phyloP scores from a whole-genome alignment of 1,140 invertebrate genomes.

The Micrasema minimum region DNA sequence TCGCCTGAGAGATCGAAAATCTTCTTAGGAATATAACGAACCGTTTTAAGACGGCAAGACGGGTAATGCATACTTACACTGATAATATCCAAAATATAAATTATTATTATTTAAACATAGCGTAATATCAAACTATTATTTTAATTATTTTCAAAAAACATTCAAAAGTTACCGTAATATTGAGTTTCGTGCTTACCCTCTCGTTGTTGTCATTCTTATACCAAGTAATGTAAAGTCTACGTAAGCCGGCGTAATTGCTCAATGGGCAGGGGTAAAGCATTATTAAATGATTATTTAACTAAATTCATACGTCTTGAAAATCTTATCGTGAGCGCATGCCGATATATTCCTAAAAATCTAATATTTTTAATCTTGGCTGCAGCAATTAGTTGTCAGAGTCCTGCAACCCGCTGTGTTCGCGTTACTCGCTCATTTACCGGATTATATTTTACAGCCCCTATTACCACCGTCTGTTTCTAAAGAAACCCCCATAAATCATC shows the following conservation, averaged over 20 bases:
- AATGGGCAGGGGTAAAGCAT: background rate
- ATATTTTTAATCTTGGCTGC: too few relatives aligned
- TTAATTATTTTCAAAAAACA: too few relatives aligned
- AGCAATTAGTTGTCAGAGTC: background rate
- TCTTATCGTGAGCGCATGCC: background rate
- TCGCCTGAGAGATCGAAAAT: too few relatives aligned
- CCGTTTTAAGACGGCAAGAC: too few relatives aligned
- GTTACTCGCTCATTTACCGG: constrained; percentile 31
- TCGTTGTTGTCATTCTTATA: too few relatives aligned
- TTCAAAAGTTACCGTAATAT: too few relatives aligned
- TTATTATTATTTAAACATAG: too few relatives aligned
- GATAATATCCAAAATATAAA: too few relatives aligned
- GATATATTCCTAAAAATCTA: background rate
- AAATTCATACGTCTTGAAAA: background rate
- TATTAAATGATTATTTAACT: background rate
- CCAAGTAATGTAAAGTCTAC: background rate
- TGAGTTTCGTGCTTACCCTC: too few relatives aligned
- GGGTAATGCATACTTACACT: too few relatives aligned
- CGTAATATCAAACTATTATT: too few relatives aligned
- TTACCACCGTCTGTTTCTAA: background rate
- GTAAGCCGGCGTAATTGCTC: background rate
- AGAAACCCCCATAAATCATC: constrained; percentile 38
- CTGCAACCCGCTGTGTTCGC: constrained; percentile 10
- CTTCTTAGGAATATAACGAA: too few relatives aligned
- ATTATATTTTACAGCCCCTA: constrained; percentile 38